Evolutionary conservation across 1,140 invertebrate genomes (phyloP).

Genomic region (Heterodera schachtii): DNA sequence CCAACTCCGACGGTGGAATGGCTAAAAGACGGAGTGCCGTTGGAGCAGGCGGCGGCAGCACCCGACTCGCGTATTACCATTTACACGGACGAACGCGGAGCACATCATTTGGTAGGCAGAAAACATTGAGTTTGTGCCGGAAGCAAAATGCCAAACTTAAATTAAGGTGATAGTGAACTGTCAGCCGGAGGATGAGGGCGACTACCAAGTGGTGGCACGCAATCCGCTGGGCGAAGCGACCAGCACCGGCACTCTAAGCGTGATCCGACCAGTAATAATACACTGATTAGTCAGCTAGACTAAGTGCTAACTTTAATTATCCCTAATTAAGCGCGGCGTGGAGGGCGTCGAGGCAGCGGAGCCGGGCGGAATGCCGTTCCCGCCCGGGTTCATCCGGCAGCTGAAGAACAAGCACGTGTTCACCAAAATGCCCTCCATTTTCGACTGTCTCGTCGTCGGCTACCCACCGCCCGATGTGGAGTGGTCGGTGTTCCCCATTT

Average conservation of each 20-base stretch:
- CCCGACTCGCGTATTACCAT: constrained; percentile 60
- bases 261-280: constrained; percentile 48
- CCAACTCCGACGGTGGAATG: constrained; percentile 63
- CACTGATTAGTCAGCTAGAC: not conserved
- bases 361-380: constrained; percentile 61
- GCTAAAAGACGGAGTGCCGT: constrained; percentile 63
- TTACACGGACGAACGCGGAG: constrained; percentile 63
- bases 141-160: not conserved
- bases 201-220: constrained; percentile 59
- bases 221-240: constrained; percentile 61
- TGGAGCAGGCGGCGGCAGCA: constrained; percentile 49
- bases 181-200: constrained; percentile 62
- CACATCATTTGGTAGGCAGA: constrained; percentile 57
- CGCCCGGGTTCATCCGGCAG: constrained; percentile 64
- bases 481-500: constrained; percentile 34
- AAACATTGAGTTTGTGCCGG: too few species aligned
- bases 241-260: constrained; percentile 57
- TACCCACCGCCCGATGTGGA: constrained; percentile 62
- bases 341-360: constrained; percentile 42
- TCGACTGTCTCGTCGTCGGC: constrained; percentile 65
- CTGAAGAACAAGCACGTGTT: constrained; percentile 66
- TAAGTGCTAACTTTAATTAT: not conserved
- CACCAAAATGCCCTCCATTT: constrained; percentile 64
- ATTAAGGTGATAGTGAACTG: constrained; percentile 37
- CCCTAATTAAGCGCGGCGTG: constrained; percentile 26